Evolutionary conservation across 2,113 vertebrate genomes (phyloP).

Genomic region (Grammomys dolichurus): DNA sequence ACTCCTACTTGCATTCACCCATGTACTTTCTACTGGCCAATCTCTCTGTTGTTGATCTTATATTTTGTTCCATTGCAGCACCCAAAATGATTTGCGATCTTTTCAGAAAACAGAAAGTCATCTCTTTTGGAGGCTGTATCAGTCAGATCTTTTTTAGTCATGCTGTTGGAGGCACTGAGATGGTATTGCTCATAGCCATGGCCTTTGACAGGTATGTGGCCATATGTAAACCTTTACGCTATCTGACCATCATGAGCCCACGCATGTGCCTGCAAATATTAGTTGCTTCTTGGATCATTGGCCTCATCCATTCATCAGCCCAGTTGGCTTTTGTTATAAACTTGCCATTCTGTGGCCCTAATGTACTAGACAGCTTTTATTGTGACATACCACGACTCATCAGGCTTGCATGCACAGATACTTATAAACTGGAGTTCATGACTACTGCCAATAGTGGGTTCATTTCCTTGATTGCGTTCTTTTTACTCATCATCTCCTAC

Average conservation of each 20-base stretch:
- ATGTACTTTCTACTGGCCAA: conserved; percentile 71
- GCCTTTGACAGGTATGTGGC: conserved; percentile 67
- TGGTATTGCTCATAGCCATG: conserved; percentile 72
- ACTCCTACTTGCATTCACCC: conserved; percentile 41
- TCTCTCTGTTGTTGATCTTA: conserved; percentile 67
- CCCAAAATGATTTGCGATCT: conserved; percentile 74
- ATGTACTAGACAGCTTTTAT: conserved; percentile 75
- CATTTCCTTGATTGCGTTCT: conserved; percentile 71
- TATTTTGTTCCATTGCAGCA: conserved; percentile 61
- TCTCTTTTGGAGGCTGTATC: conserved; percentile 70
- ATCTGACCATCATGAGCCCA: conserved; percentile 62
- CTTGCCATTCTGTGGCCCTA: conserved; percentile 74
- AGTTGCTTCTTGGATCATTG: conserved; percentile 57
- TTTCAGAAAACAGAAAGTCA: conserved; percentile 67
- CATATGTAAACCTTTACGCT: conserved; percentile 70
- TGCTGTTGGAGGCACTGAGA: conserved; percentile 69
- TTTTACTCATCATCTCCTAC: conserved; percentile 55
- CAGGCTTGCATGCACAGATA: conserved; percentile 65
- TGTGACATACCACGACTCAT: conserved; percentile 73
- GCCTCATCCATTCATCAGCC: conserved; percentile 65
- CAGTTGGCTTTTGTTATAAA: conserved; percentile 75
- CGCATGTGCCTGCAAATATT: conserved; percentile 46
- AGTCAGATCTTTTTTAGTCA: conserved; percentile 77
- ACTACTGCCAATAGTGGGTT: conserved; percentile 73
- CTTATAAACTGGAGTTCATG: conserved; percentile 58